phyloP scores from a whole-genome alignment of 2,797 vertebrate genomes.

The Falco naumanni region DNA sequence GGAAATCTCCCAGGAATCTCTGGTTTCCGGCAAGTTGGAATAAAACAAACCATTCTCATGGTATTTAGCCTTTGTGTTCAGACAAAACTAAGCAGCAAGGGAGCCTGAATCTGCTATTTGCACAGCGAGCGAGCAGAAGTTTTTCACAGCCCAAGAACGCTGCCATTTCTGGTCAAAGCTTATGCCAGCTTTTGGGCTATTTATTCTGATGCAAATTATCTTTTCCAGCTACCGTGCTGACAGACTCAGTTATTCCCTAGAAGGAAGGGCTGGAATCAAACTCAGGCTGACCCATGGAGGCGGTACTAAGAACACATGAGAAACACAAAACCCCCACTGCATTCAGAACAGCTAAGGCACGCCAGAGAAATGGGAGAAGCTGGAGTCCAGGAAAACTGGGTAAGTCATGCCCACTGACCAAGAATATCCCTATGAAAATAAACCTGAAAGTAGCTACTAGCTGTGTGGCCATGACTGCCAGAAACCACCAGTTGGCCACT shows the following conservation, averaged over 20 bases:
- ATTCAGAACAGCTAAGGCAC: neutral
- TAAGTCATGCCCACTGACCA: neutral
- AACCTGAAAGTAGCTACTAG: neutral
- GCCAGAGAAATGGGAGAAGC: neutral
- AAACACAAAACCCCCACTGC: neutral
- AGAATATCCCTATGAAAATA: neutral
- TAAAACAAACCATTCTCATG: neutral
- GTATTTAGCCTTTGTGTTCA: neutral
- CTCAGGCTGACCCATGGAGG: neutral
- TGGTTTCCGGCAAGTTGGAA: conserved; percentile 6
- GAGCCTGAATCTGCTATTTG: neutral
- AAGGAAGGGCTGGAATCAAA: neutral
- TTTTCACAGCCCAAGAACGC: neutral
- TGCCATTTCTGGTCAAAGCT: neutral
- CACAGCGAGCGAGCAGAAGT: neutral
- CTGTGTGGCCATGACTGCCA: neutral
- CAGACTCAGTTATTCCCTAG: neutral
- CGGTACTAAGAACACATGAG: neutral
- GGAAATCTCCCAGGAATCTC: conserved; percentile 40
- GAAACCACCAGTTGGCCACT: neutral
- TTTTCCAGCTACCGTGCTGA: neutral
- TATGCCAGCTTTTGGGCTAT: neutral
- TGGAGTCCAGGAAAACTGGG: neutral
- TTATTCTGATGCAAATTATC: neutral
- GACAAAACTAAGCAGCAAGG: neutral